These are phyloP conservation scores for Drosophila navojoa DNA, from an alignment of 1,140 invertebrate genomes.

Conservation along the genomic window DNA sequence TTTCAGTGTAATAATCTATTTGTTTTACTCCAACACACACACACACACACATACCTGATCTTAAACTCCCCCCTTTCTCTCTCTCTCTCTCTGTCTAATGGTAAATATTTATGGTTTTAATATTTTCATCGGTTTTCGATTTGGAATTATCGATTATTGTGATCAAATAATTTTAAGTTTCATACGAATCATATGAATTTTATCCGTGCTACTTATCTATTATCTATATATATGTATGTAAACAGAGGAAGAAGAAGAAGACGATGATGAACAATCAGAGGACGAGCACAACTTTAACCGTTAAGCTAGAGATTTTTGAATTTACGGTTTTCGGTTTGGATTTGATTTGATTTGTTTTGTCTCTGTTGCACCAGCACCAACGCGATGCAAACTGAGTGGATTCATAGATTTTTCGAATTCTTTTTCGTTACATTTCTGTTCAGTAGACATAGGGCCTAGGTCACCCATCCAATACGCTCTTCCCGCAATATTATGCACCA, in stretches of 20 bases:
- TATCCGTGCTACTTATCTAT: conserved; percentile 20
- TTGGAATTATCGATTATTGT: conserved; percentile 55
- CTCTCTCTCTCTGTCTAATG: conserved; percentile 3
- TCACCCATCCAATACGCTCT: not conserved
- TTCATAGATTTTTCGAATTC: not conserved
- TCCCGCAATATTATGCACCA: conserved; percentile 19
- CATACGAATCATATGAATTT: conserved; percentile 28
- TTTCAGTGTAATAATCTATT: conserved; percentile 39
- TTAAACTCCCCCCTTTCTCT: not conserved
- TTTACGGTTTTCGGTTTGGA: conserved; percentile 43
- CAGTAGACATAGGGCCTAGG: too few relatives aligned
- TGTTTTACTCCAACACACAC: conserved; percentile 15
- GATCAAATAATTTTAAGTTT: conserved; percentile 52
- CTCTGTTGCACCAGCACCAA: conserved; percentile 47
- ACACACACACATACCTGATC: not conserved
- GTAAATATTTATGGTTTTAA: conserved; percentile 32
- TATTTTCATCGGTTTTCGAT: conserved; percentile 58
- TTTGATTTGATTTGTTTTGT: conserved; percentile 55
- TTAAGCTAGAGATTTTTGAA: conserved; percentile 54
- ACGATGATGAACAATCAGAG: conserved; percentile 3
- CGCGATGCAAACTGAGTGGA: not conserved
- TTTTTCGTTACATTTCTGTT: not conserved
- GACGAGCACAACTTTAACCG: conserved; percentile 1
- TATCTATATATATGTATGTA: conserved; percentile 30
- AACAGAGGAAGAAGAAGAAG: not conserved